Base-by-base conservation (phyloP, 2,888 invertebrate species). In the Acleris literana region DNA sequence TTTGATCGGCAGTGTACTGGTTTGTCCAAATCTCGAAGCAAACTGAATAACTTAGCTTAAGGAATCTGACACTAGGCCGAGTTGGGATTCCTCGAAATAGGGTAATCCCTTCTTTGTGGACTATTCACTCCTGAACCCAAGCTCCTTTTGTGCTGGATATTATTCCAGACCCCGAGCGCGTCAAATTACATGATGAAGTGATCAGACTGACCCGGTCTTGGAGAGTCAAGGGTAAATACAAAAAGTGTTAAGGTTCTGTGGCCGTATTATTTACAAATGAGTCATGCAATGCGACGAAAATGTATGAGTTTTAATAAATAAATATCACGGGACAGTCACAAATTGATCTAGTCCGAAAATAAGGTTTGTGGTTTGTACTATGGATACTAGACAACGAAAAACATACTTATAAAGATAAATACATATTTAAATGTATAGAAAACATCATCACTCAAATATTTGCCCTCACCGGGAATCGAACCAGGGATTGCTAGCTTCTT, bases 131-230 rank as follows among this genome's bases (percentile, higher is more conserved):
- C 20, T 54, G 54, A 5, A 5, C 18, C 33, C 25, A 33, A n/a
- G 18, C 20, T 54, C 18, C 55, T 43, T 55, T 43, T 20, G 43
- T 43, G 43, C 43, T 55, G 39, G 55, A 55, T 43, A 55, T 16
- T 20, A 20, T 55, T 55, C 43, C 6, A 20, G 39, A 43, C 39
- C 16, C 6, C n/a, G 6, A 46, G 17, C 46, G n/a, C 17, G 17
- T 17, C n/a, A 46, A 55, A 20, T 43, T 55, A 55, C 22, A 43
- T 55, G 22, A 43, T 55, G 39, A 18, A 54, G 43, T 22, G 43
- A 43, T 20, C 2, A 16, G 18, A 20, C 17, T 20, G 20, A 16
- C 18, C 18, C 13, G 20, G 16, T 43, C 55, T 39, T 25, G 16
- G 7, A 25, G 25, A 6, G 13, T 16, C 39, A 20, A 43, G 39